phyloP scores from a whole-genome alignment of 2,113 vertebrate genomes.

The Asarcornis scutulata region DNA sequence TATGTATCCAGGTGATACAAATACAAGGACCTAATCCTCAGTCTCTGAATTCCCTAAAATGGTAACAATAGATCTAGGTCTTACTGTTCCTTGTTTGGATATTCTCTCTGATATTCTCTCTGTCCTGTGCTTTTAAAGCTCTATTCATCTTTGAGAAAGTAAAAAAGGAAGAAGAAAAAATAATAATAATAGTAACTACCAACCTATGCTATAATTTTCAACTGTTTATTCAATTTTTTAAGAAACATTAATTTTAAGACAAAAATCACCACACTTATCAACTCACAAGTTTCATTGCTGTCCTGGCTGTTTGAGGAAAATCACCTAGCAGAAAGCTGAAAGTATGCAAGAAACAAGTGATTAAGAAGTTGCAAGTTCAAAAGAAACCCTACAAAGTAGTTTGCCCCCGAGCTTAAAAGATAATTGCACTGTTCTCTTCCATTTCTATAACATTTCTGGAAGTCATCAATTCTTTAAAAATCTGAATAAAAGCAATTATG shows the following conservation, averaged over 20 bases:
- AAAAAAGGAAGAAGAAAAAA: neutral
- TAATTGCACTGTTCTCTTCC: neutral
- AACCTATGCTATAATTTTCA: neutral
- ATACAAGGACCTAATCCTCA: neutral
- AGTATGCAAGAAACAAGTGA: neutral
- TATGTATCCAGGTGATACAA: neutral
- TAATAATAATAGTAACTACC: neutral
- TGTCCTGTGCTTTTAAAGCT: neutral
- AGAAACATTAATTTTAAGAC: neutral
- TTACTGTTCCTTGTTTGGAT: neutral
- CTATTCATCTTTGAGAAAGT: neutral
- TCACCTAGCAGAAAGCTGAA: neutral
- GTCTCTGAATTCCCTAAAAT: neutral
- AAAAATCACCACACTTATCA: neutral
- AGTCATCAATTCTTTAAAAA: neutral
- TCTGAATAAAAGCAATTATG: neutral
- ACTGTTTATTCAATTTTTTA: rapidly evolving
- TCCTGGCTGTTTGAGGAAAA: neutral
- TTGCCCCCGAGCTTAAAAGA: neutral
- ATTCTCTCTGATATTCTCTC: neutral
- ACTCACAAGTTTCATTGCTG: neutral
- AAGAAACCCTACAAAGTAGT: neutral
- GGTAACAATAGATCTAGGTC: neutral
- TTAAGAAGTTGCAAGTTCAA: neutral
- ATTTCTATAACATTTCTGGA: neutral